A percentile compares a stretch with the other conserved stretches of the same genome.
Conservation (phyloP, 2,113 vertebrate genomes). For the Saiga tatarica region DNA sequence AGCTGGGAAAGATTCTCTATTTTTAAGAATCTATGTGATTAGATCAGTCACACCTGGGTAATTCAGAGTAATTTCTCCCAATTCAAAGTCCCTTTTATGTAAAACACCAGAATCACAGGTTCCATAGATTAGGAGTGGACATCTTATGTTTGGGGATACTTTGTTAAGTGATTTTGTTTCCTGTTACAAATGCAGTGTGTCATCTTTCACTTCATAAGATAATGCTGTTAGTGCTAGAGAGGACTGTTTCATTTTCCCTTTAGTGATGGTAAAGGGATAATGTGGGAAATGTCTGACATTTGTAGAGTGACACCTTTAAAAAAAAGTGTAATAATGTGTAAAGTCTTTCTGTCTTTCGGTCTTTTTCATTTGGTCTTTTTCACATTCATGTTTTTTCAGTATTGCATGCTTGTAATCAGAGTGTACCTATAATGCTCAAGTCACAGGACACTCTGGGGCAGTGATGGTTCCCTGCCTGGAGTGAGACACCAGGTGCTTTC, state of each 20-base stretch:
- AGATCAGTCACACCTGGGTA: not conserved
- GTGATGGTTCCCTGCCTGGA: not conserved
- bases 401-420: not conserved
- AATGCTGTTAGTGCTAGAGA: not conserved
- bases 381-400: not conserved
- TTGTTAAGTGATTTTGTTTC: constrained; percentile 28
- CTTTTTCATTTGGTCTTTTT: constrained; percentile 16
- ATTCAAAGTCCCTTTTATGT: not conserved
- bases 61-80: not conserved
- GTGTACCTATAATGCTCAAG: not conserved
- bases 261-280: not conserved
- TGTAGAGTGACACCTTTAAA: not conserved
- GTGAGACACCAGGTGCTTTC: not conserved
- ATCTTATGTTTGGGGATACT: not conserved
- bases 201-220: not conserved
- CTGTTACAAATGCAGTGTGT: not conserved
- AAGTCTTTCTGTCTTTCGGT: not conserved
- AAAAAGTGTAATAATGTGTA: not conserved
- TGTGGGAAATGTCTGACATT: not conserved
- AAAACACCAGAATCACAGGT: not conserved
- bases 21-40: not conserved
- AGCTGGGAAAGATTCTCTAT: not conserved
- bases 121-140: not conserved
- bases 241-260: not conserved
- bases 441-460: not conserved